Evolutionary conservation across 1,140 invertebrate species (phyloP).

Genomic region (Hypsibius dujardini): DNA sequence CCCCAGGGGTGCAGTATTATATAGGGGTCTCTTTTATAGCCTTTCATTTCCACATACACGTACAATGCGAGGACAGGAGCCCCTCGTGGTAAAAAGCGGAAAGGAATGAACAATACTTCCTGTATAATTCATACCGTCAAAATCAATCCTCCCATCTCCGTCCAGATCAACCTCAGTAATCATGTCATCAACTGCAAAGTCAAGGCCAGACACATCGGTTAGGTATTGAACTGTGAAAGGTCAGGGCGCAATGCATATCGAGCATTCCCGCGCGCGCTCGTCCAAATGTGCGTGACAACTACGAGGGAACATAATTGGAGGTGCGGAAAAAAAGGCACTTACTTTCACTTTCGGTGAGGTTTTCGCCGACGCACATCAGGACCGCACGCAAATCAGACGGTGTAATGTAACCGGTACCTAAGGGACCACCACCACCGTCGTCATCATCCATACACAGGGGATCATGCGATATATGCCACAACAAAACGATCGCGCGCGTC

Average conservation of each 20-base stretch:
- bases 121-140: conserved; percentile 44
- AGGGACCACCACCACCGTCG: too few relatives aligned
- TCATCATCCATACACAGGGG: too few relatives aligned
- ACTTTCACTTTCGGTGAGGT: conserved; percentile 68
- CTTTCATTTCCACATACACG: too few relatives aligned
- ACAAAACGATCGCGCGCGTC: too few relatives aligned
- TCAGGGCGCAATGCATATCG: conserved; percentile 2
- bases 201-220: conserved; percentile 20
- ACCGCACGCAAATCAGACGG: conserved; percentile 62
- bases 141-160: conserved; percentile 69
- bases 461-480: too few relatives aligned
- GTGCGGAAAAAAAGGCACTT: conserved; percentile 28
- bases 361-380: conserved; percentile 61
- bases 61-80: too few relatives aligned
- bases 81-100: too few relatives aligned
- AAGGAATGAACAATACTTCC: too few relatives aligned
- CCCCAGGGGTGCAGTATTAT: too few relatives aligned
- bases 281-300: conserved; percentile 6
- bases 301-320: background rate
- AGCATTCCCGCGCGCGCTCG: background rate
- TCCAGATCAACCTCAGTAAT: conserved; percentile 77
- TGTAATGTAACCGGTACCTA: conserved; percentile 59
- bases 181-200: conserved; percentile 66
- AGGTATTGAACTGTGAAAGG: conserved; percentile 2
- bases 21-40: too few relatives aligned